A percentile compares a stretch with the other conserved stretches of the same genome.
Conservation (phyloP, 2,113 vertebrate genomes). For the Chaetodon auriga region DNA sequence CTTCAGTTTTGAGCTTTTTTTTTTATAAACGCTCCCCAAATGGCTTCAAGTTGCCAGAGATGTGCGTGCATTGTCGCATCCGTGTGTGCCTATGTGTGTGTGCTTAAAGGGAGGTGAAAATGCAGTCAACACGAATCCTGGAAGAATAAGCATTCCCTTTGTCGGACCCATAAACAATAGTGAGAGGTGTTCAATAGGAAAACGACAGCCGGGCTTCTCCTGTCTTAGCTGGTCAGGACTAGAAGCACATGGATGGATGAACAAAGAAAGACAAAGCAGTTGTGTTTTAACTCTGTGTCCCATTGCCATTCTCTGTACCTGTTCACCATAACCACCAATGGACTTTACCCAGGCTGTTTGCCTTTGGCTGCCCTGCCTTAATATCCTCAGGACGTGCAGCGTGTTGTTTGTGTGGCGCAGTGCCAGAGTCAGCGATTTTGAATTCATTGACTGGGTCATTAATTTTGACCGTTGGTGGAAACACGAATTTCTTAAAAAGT, state of each 20-base stretch:
- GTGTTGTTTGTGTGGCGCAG: constrained; percentile 1
- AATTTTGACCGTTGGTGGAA: no score
- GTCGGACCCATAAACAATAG: constrained; percentile 44
- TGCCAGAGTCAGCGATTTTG: neutral
- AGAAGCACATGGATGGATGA: constrained; percentile 58
- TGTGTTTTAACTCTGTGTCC: constrained; percentile 49
- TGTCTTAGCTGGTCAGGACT: constrained; percentile 69
- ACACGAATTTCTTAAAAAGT: no score
- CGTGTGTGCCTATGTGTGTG: neutral
- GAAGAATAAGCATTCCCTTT: constrained; percentile 69
- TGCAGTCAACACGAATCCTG: constrained; percentile 46
- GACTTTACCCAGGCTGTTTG: constrained; percentile 42
- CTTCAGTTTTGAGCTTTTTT: constrained; percentile 2
- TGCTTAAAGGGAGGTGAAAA: constrained; percentile 50
- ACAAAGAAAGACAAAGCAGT: constrained; percentile 54
- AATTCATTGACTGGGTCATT: no score
- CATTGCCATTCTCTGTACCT: constrained; percentile 21
- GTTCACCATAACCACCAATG: constrained; percentile 24
- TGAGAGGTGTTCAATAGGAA: constrained; percentile 48
- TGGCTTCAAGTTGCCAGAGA: constrained; percentile 12
- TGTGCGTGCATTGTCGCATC: neutral
- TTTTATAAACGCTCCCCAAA: neutral
- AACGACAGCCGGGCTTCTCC: constrained; percentile 55
- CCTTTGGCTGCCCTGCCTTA: constrained; percentile 19
- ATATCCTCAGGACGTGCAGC: constrained; percentile 24